Evolutionary conservation across 92 coral and sea anemone genomes (phyloP), one percentile per base, ranked within the genome.

Genomic region (Ricordea florida): DNA sequence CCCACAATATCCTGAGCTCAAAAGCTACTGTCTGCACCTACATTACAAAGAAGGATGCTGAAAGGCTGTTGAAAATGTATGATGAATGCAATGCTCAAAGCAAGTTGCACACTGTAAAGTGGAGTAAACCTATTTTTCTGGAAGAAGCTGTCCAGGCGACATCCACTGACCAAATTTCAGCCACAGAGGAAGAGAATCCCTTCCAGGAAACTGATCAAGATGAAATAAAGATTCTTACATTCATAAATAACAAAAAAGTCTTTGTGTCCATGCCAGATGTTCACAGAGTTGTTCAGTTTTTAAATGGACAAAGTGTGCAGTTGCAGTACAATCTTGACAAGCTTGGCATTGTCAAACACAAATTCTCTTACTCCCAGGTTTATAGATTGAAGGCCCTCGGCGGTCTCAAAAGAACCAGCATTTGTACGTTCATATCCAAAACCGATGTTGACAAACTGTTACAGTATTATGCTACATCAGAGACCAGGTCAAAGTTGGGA

Each of bases 231-330:
- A 79, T 90, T 23, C 85, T 92, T 13, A 65, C 91, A 3, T 90
- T 90, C 26, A 23, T 73, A 6, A 83, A 87, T 1, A 76, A 87
- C 10, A 78, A 82, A 18, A 85, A 85, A 24, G 82, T 90, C 3
- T 87, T 90, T 22, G 92, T 90, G 40, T 83, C 97, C 10, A 83
- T 90, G 67, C 97, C 92, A 16, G 97, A 90, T 28, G 85, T 87
- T 23, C 97, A 90, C 74, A 86, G 76, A 73, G 92, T 83, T 27
- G 92, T 90, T 15, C 97, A 90, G 75, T 69, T 87, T 8, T 52
- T 90, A 69, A 90, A 87, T 45, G 97, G 97, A 1, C 92, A 90
- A 43, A 87, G 97, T 62, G 97, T 90, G 14, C 97, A 86, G 77
- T 82, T 90, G 20, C 73, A 55, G 6, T 90, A 90, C 69, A 82